Evolutionary conservation across 2,113 vertebrate genomes (phyloP).

Genomic region (Ascaphus truei): DNA sequence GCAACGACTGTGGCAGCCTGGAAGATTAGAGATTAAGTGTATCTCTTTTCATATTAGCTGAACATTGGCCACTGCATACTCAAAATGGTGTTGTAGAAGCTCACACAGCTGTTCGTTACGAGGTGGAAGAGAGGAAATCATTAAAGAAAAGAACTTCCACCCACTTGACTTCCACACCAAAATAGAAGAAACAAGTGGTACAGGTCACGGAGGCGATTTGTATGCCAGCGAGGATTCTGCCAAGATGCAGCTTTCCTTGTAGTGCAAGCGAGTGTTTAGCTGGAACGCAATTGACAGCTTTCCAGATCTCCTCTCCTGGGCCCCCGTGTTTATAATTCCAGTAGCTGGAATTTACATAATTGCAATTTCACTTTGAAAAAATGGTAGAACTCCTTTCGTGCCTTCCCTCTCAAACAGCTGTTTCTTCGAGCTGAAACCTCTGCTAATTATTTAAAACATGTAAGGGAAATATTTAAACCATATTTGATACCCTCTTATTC

Average conservation of each 20-base stretch:
- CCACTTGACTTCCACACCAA: slow-evolving; percentile 52
- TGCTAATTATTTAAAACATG: slow-evolving; percentile 52
- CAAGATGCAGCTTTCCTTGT: slow-evolving; percentile 20
- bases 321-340: slow-evolving; percentile 49
- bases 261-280: background rate
- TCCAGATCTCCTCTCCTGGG: slow-evolving; percentile 38
- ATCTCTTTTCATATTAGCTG: slow-evolving; percentile 58
- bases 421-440: slow-evolving; percentile 40
- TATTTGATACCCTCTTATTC: slow-evolving; percentile 39
- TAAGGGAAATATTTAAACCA: slow-evolving; percentile 40
- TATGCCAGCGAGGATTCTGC: slow-evolving; percentile 16
- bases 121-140: slow-evolving; percentile 52
- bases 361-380: slow-evolving; percentile 52
- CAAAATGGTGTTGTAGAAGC: slow-evolving; percentile 47
- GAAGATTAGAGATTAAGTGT: slow-evolving; percentile 60
- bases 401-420: slow-evolving; percentile 49
- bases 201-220: background rate
- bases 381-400: slow-evolving; percentile 37
- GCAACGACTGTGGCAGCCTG: slow-evolving; percentile 38
- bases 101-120: slow-evolving; percentile 63
- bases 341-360: slow-evolving; percentile 58
- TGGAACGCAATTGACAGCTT: slow-evolving; percentile 30
- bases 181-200: slow-evolving; percentile 38
- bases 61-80: slow-evolving; percentile 57
- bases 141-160: slow-evolving; percentile 52